Percentiles rank a stretch among this genome's conserved stretches.
These are phyloP conservation scores for Pundamilia nyererei DNA, from an alignment of 2,113 vertebrate species.

Conservation along the genomic window DNA sequence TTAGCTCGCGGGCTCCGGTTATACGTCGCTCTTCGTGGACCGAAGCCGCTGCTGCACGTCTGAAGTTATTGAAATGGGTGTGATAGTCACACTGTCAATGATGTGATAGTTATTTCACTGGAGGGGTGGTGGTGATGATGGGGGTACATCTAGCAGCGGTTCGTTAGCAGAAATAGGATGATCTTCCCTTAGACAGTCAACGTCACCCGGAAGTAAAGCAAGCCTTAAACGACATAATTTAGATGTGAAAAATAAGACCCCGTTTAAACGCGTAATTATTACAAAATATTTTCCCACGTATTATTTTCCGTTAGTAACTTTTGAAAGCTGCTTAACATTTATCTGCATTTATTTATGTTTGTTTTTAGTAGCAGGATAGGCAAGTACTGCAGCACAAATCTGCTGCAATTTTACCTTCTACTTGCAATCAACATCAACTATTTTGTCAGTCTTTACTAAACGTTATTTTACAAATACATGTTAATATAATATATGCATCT, in stretches of 20 bases:
- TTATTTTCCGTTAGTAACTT: background rate
- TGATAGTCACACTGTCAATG: background rate
- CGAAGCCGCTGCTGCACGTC: background rate
- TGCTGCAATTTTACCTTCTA: background rate
- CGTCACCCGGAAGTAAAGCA: slow-evolving; percentile 58
- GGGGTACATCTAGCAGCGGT: background rate
- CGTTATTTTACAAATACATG: background rate
- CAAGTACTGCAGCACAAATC: background rate
- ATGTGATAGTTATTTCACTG: background rate
- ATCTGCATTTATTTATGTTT: background rate
- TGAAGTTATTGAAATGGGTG: background rate
- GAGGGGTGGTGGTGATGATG: background rate
- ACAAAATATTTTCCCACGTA: background rate
- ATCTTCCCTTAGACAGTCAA: slow-evolving; percentile 34
- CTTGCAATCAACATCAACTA: background rate
- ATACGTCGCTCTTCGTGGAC: background rate
- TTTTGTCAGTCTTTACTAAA: background rate
- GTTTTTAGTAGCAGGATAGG: background rate
- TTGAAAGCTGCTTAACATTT: background rate
- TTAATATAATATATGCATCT: background rate
- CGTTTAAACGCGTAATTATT: background rate
- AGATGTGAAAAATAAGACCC: background rate
- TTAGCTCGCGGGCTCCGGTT: background rate
- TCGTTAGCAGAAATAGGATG: slow-evolving; percentile 2
- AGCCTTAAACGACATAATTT: background rate